phyloP scores from a whole-genome alignment of 37 sponge, comb jelly and placozoan genomes.

The Corticium candelabrum region DNA sequence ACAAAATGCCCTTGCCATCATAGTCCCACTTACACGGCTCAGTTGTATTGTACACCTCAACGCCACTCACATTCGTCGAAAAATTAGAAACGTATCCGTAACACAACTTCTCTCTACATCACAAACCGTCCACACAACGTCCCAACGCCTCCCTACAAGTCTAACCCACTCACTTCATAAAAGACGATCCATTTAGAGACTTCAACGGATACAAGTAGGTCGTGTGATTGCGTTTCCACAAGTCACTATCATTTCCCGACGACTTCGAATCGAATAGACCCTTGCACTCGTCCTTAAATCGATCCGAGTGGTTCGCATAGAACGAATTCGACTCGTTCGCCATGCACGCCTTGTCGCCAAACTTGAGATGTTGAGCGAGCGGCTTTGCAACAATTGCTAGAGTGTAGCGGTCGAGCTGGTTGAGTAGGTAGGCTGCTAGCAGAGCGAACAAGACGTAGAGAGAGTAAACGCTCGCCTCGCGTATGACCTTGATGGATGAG shows the following conservation, averaged over 20 bases:
- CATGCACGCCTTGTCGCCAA: slow-evolving; percentile 47
- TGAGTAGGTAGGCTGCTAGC: slow-evolving; percentile 60
- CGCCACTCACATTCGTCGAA: neutral
- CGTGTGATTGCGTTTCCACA: too few relatives aligned
- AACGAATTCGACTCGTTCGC: slow-evolving; percentile 1
- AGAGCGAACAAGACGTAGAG: slow-evolving; percentile 54
- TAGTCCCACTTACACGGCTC: slow-evolving; percentile 35
- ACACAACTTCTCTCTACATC: neutral
- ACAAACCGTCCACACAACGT: too few relatives aligned
- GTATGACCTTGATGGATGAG: neutral
- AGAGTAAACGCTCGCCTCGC: neutral
- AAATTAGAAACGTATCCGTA: neutral
- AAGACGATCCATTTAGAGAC: too few relatives aligned
- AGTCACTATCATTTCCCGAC: too few relatives aligned
- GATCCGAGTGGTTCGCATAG: neutral
- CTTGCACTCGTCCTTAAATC: too few relatives aligned
- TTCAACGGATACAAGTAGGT: too few relatives aligned
- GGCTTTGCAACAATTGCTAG: slow-evolving; percentile 49
- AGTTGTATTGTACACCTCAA: neutral
- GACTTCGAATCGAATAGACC: too few relatives aligned
- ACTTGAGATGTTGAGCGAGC: slow-evolving; percentile 50
- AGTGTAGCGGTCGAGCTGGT: slow-evolving; percentile 80
- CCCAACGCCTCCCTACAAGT: too few relatives aligned
- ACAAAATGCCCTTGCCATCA: slow-evolving; percentile 29
- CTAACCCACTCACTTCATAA: too few relatives aligned